A percentile compares a stretch with the other conserved stretches of the same genome.
Conservation (phyloP, 2,113 vertebrate genomes). For the Catharus bicknelli region DNA sequence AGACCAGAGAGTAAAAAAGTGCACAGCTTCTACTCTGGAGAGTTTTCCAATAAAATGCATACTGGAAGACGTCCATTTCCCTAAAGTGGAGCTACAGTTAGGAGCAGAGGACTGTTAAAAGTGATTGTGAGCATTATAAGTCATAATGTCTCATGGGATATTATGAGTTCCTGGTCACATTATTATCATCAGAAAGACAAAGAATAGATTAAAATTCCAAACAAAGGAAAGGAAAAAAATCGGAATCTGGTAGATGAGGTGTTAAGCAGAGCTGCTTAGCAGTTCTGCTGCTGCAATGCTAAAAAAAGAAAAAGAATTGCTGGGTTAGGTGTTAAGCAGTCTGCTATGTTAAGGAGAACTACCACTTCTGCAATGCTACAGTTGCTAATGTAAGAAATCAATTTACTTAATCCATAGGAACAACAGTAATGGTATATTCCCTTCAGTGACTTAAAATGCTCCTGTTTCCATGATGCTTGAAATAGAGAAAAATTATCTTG, state of each 20-base stretch:
- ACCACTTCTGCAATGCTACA: neutral
- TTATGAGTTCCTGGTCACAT: neutral
- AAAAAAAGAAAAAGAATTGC: neutral
- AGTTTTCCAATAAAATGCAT: neutral
- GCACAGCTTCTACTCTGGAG: neutral
- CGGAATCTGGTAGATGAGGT: neutral
- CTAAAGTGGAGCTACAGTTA: neutral
- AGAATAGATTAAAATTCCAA: neutral
- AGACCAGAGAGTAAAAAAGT: neutral
- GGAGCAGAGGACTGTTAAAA: neutral
- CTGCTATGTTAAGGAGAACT: neutral
- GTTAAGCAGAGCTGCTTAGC: neutral
- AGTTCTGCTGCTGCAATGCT: neutral
- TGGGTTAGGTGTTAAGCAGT: neutral
- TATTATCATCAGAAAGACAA: neutral
- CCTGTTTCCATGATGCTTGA: neutral
- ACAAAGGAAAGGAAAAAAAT: neutral
- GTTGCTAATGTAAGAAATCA: neutral
- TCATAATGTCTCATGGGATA: neutral
- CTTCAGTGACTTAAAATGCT: neutral
- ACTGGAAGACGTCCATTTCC: neutral
- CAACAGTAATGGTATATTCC: neutral
- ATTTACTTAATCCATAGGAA: neutral
- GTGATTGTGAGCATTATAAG: neutral
- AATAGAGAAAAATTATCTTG: neutral